Evolutionary conservation across 2,888 invertebrate genomes (phyloP), one percentile per base, ranked within the genome.

Genomic region (Crossocerus cetratus): DNA sequence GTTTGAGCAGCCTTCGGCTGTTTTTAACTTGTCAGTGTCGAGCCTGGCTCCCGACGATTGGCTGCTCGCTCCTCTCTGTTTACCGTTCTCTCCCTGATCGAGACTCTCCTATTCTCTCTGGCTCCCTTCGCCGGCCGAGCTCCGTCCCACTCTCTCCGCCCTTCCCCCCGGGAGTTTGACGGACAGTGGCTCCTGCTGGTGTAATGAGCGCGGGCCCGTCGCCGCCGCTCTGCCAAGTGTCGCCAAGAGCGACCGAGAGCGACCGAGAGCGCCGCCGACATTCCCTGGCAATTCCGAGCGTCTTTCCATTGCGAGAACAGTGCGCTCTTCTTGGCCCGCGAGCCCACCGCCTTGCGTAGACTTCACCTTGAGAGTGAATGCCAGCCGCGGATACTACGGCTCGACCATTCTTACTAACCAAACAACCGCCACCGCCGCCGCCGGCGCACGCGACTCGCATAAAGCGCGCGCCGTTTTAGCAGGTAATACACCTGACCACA

Each of bases 11-110:
- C 79, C 83, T 87, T 85, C 78, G 76, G 77, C 81, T 79, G 83
- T 85, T 87, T 86, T 84, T 85, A 85, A 83, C 81, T 73, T 69
- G 78, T 77, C 76, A 80, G 77, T 61, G 76, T 49, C 49, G 49
- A 16, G 3, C n/a, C 4, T 64, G 69, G 71, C 69, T 58, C 73
- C 70, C 80, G 73, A 76, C 76, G 75, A 80, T 84, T 83, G 78
- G 78, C 73, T 59, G 73, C 65, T 72, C 32, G 56, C 67, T 54
- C 45, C 42, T 23, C 58, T 8, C 61, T 63, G 67, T 70, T 69
- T 65, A 60, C 65, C 67, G 55, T 16, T 16, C 22, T 54, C 32
- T 14, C 21, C 43, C 57, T 13, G 32, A 32, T 32, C 32, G 32
- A 32, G 32, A 32, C 49, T 49, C 49, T 49, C 16, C 16, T 49